Evolutionary conservation across 2,888 invertebrate species (phyloP), one percentile per base, ranked within the genome.

Genomic region (Cyclophora punctaria): DNA sequence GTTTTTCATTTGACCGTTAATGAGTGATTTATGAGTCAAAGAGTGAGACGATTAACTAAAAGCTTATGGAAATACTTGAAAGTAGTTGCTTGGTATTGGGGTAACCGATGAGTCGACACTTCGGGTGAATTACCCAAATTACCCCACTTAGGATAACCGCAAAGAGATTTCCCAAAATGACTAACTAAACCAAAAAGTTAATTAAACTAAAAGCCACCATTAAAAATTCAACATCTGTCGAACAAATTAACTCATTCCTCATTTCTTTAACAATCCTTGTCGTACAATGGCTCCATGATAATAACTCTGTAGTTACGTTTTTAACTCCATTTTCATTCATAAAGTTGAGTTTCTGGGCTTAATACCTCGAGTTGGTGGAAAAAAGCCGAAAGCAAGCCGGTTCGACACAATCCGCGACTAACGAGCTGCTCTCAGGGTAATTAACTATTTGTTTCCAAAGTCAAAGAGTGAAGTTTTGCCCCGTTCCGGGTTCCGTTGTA

Each of bases 371-470:
- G 65, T 66, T 66, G 55, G 66, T 66, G 60, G 59, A 62, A 66
- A 71, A 69, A 71, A 62, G 54, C 59, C 54, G 55, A 59, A 62
- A 63, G 60, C 61, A 58, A 62, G 60, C 58, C 63, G 67, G 73
- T 72, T 69, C 56, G 68, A 73, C 74, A 78, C 81, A 82, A 83
- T 80, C 78, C 76, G 65, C 63, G 75, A 70, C 75, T 83, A 83
- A 84, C 82, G 82, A 83, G 78, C 83, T 79, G 78, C 84, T 81
- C 81, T 82, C 75, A 71, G 68, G 71, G 73, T 84, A 84, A 85
- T 85, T 85, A 84, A 80, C 83, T 83, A 82, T 85, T 85, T 83
- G 82, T 83, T 83, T 73, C 74, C 61, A 57, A 72, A 83, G 79
- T 83, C 82, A 83, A 80, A 84, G 80, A 80, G 75, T 78, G 65